Conservation (phyloP, 1,140 invertebrate genomes). For the Mycetomoellerius zeteki region DNA sequence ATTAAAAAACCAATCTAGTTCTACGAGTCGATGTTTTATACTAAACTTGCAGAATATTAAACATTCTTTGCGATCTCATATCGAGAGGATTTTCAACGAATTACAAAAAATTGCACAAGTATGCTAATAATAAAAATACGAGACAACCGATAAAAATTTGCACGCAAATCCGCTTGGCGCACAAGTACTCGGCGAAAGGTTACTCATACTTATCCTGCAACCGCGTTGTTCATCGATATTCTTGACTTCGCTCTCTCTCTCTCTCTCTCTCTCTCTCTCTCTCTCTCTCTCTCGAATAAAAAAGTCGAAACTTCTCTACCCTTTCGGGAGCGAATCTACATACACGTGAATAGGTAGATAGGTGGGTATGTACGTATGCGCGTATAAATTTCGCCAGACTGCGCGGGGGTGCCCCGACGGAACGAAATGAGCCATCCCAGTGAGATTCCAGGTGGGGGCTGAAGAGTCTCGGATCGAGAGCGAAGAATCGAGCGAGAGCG, state of each 20-base stretch:
- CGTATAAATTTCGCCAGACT: slow-evolving; percentile 66
- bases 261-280: background rate
- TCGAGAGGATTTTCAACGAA: background rate
- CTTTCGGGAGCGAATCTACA: slow-evolving; percentile 53
- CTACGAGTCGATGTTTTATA: background rate
- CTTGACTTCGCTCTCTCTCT: slow-evolving; percentile 46
- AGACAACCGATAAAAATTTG: slow-evolving; percentile 47
- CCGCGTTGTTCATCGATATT: slow-evolving; percentile 71
- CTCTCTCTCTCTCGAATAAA: slow-evolving; percentile 49
- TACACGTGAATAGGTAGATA: slow-evolving; percentile 14
- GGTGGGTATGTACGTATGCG: slow-evolving; percentile 31
- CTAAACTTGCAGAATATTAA: slow-evolving; percentile 12
- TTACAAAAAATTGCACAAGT: slow-evolving; percentile 7
- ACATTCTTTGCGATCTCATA: background rate
- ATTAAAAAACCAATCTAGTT: slow-evolving; percentile 9
- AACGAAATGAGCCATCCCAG: slow-evolving; percentile 19
- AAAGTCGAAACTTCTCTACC: slow-evolving; percentile 58
- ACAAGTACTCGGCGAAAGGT: slow-evolving; percentile 56
- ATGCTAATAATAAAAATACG: slow-evolving; percentile 10
- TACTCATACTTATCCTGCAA: slow-evolving; percentile 51
- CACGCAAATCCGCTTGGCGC: slow-evolving; percentile 32
- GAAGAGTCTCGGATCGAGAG: slow-evolving; percentile 55
- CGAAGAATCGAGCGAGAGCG: slow-evolving; percentile 39
- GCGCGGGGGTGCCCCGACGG: background rate
- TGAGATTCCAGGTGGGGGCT: background rate